Conservation (phyloP, 1,140 invertebrate genomes). For the Temnothorax nylanderi region DNA sequence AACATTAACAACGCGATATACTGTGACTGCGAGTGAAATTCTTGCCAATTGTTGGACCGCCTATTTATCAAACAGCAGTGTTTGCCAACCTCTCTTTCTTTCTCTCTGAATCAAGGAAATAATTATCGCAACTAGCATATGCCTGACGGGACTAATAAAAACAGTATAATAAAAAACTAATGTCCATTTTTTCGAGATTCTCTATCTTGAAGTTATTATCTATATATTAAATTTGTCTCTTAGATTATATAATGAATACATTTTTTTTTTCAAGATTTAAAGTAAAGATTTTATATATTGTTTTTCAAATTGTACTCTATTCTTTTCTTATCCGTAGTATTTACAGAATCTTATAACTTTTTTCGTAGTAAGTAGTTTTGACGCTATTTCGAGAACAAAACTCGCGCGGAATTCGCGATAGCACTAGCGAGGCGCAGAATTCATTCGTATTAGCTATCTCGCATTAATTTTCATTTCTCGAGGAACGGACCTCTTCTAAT, state of each 20-base stretch:
- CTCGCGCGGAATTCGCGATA: background rate
- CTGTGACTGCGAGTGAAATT: slow-evolving; percentile 26
- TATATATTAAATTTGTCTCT: background rate
- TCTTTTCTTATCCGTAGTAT: background rate
- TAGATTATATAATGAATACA: background rate
- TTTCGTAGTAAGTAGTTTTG: background rate
- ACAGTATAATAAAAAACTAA: background rate
- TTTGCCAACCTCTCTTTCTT: slow-evolving; percentile 14
- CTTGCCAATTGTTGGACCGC: slow-evolving; percentile 21
- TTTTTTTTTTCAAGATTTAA: background rate
- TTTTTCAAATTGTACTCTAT: background rate
- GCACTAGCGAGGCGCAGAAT: background rate
- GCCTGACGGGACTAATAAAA: background rate
- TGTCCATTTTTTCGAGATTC: background rate
- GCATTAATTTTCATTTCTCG: slow-evolving; percentile 36
- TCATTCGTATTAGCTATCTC: background rate
- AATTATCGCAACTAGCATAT: too few relatives aligned
- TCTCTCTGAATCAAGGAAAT: background rate
- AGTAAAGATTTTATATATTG: background rate
- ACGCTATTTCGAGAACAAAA: background rate
- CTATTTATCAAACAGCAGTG: slow-evolving; percentile 22
- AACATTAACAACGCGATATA: background rate
- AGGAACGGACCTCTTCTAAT: background rate
- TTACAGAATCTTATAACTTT: background rate
- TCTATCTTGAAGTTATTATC: background rate